Conservation (phyloP, 2,888 invertebrate genomes). For the Busseola fusca region DNA sequence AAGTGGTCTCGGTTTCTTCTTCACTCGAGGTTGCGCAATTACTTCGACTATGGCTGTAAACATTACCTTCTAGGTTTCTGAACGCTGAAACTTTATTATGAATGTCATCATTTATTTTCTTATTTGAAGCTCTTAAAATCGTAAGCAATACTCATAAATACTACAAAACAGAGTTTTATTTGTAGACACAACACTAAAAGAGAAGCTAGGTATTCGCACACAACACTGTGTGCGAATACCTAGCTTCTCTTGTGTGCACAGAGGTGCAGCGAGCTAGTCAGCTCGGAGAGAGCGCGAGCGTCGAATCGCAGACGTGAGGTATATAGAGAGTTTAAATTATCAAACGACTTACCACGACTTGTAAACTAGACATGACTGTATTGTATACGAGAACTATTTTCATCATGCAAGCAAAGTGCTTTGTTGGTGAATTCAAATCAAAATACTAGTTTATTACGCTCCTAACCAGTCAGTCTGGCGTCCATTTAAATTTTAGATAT, state of each 20-base stretch:
- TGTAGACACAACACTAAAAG: constrained; percentile 24
- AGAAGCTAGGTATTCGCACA: constrained; percentile 39
- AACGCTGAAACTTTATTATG: not conserved
- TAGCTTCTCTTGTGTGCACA: constrained; percentile 30
- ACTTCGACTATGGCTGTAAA: not conserved
- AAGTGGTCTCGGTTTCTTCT: constrained; percentile 13
- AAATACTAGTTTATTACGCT: constrained; percentile 44
- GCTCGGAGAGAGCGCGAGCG: constrained; percentile 69
- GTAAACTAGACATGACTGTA: constrained; percentile 49
- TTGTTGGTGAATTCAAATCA: constrained; percentile 50
- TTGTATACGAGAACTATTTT: constrained; percentile 38
- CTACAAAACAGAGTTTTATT: not conserved
- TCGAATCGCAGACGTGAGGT: constrained; percentile 66
- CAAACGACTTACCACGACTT: constrained; percentile 52
- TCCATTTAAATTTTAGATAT: constrained; percentile 47
- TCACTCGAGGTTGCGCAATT: constrained; percentile 1
- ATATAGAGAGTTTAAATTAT: constrained; percentile 75
- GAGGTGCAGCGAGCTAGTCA: constrained; percentile 41
- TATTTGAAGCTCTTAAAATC: not conserved
- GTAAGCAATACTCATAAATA: not conserved
- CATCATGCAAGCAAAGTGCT: constrained; percentile 43
- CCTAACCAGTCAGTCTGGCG: constrained; percentile 36
- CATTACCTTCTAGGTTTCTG: not conserved
- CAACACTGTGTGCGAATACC: constrained; percentile 27
- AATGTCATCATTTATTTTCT: constrained; percentile 5